Evolutionary conservation across 1,140 invertebrate genomes (phyloP), one percentile per base, ranked within the genome.

Genomic region (Lasaia peninsularis): DNA sequence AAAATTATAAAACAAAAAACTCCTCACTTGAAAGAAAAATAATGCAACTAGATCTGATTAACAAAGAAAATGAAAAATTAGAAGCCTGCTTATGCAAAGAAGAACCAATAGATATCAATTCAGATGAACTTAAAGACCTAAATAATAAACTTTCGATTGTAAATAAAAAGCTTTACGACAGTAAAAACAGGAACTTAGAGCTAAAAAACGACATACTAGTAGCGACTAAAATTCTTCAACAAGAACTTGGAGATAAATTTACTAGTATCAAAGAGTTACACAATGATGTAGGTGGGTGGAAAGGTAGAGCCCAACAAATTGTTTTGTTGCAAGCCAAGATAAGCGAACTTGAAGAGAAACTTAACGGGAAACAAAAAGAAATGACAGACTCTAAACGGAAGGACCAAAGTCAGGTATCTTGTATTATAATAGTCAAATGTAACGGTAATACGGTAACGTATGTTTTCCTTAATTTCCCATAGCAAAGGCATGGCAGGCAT

Each of bases 221-320:
- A n/a, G 91, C 91, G 0, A 93, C 92, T 28, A 92, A 92, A 65
- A 90, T 91, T 57, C 60, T 94, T 11, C 92, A 93, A 57, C 92
- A 93, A 67, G 93, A 94, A 75, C 78, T 94, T 16, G 94, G 94
- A 1, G 93, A 94, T 58, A 90, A 91, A 56, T 89, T 90, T 51
- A 90, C 76, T 16, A 89, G 85, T 69, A 89, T 89, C 2, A 88
- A 88, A 64, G 86, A 89, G 33, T 61, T 89, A 48, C 85, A 86
- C 60, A 78, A 82, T 44, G 86, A 89, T 76, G 61, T 87, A 11
- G 84, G 82, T 32, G 89, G 89, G 31, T 95, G 93, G 93, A 92
- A 93, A 62, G 94, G 94, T 7, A 89, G 94, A 63, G 93, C 94
- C 1, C 92, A 95, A 64, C 93, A 94, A 71, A 94, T 95, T 57